Conservation (phyloP, 35 echinoderm and acorn worm genomes). For the Anneissia japonica region DNA sequence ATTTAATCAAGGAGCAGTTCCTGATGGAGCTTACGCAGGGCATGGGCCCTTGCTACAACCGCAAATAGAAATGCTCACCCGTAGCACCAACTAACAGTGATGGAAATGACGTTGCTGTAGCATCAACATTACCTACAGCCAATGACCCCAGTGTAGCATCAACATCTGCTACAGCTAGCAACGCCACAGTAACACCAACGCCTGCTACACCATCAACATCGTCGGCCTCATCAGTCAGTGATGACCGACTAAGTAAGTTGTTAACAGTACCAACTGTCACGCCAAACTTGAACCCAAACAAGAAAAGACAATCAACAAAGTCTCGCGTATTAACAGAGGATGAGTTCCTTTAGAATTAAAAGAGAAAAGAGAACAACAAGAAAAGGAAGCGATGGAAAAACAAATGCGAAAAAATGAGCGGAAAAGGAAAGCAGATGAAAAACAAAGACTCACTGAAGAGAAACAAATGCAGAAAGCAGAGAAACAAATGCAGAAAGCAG, state of each 20-base stretch:
- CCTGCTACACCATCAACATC: background rate
- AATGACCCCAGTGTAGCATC: background rate
- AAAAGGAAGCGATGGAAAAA: slow-evolving; percentile 5
- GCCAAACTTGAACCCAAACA: background rate
- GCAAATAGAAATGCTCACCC: background rate
- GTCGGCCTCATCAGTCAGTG: background rate
- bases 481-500: background rate
- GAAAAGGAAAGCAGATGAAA: background rate
- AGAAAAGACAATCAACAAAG: background rate
- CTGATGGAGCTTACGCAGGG: slow-evolving; percentile 5
- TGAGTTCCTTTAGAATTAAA: slow-evolving; percentile 13
- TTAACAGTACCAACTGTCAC: background rate
- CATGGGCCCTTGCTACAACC: slow-evolving; percentile 5
- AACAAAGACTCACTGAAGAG: background rate
- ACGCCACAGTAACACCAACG: background rate
- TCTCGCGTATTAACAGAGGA: slow-evolving; percentile 10
- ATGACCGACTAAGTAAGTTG: background rate
- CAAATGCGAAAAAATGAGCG: background rate
- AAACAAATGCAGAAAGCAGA: slow-evolving; percentile 6
- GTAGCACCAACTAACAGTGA: background rate
- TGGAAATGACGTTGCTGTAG: background rate
- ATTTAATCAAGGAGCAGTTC: slow-evolving; percentile 30
- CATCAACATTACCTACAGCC: background rate
- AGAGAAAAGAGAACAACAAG: background rate
- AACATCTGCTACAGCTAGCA: background rate